A percentile compares a stretch with the other conserved stretches of the same genome.
Evolutionary conservation across 2,113 vertebrate species (phyloP).

Genomic region (Antechinus stuartii): DNA sequence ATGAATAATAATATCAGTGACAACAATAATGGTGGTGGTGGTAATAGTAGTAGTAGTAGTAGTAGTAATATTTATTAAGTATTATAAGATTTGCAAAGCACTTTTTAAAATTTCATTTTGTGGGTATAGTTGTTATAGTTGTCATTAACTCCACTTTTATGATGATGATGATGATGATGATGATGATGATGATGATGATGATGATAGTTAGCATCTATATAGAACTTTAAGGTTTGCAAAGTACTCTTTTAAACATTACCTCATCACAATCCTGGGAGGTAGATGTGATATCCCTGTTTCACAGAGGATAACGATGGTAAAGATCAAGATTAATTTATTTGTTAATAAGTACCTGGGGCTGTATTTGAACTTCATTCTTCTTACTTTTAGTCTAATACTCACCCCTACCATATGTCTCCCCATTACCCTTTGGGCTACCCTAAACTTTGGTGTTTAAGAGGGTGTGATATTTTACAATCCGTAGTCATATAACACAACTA

Average conservation of each 20-base stretch:
- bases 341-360: background rate
- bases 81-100: background rate
- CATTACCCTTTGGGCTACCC: background rate
- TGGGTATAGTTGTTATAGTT: background rate
- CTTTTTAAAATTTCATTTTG: background rate
- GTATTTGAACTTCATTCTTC: background rate
- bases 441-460: background rate
- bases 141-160: background rate
- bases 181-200: background rate
- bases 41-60: background rate
- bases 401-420: background rate
- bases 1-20: background rate
- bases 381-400: background rate
- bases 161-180: background rate
- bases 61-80: background rate
- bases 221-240: background rate
- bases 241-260: background rate
- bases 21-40: background rate
- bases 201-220: background rate
- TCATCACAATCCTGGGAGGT: background rate
- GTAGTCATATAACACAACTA: background rate
- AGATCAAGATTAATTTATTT: background rate
- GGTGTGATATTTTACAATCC: background rate
- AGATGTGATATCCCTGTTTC: background rate
- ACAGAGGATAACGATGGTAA: background rate